phyloP scores from a whole-genome alignment of 2,113 vertebrate genomes.

The Ariopsis seemanni region DNA sequence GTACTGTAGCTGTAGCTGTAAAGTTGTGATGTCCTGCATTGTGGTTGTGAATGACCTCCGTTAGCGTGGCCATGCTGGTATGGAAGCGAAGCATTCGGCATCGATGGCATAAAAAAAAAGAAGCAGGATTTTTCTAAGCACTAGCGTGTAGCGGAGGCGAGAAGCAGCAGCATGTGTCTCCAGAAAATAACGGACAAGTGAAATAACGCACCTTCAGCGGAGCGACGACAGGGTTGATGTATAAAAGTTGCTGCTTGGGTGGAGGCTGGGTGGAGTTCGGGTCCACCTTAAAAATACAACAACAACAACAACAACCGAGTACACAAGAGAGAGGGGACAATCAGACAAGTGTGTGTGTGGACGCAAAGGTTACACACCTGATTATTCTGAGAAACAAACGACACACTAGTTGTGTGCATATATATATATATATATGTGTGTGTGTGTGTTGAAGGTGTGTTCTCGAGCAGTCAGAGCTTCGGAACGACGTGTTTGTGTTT shows the following conservation, averaged over 20 bases:
- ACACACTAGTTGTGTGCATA: too few species aligned
- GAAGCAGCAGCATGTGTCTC: constrained; percentile 38
- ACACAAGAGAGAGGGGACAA: constrained; percentile 69
- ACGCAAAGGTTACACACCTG: background rate
- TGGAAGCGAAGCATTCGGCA: constrained; percentile 48
- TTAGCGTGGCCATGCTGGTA: constrained; percentile 15
- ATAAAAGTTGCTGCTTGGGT: constrained; percentile 84
- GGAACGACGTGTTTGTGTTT: too few species aligned
- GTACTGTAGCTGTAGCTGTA: background rate
- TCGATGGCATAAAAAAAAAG: background rate
- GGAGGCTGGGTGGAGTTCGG: constrained; percentile 80
- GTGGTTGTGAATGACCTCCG: background rate
- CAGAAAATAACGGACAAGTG: constrained; percentile 56
- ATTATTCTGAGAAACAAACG: background rate
- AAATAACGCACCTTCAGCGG: constrained; percentile 79
- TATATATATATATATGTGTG: constrained; percentile 34
- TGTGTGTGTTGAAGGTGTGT: constrained; percentile 49
- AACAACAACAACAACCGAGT: constrained; percentile 65
- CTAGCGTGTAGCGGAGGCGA: constrained; percentile 58
- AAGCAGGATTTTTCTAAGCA: background rate
- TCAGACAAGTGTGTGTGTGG: constrained; percentile 54
- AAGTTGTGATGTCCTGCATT: background rate
- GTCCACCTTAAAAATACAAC: constrained; percentile 75
- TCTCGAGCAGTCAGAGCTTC: background rate
- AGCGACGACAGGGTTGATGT: constrained; percentile 83